Base-by-base conservation (phyloP, 2,797 vertebrate genomes). In the Sebastes goodei region DNA sequence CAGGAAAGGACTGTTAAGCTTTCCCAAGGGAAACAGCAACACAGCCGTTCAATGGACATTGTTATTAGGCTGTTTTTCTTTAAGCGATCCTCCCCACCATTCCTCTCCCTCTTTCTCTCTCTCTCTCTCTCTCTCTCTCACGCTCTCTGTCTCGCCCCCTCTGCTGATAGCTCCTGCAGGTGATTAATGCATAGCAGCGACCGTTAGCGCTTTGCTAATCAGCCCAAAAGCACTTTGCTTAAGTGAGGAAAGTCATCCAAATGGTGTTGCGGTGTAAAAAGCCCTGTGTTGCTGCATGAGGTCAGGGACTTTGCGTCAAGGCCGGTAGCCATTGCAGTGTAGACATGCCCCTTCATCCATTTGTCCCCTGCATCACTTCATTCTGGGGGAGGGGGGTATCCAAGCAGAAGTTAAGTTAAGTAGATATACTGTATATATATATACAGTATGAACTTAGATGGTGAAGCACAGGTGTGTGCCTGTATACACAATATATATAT, bases 21-120 rank as follows among this genome's bases (percentile, higher is more conserved):
- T 94, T 92, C 90, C 92, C 90, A 87, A 57, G 90, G 85, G 91
- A 92, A 91, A 76, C 76, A 30, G 80, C 70, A 71, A 33, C 80
- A 76, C 80, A 77, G 81, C 35, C 81, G 10, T 74, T 93, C 84
- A 93, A 88, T 91, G 74, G 72, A 75, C 88, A 94, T 93, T 94
- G 93, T 93, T 92, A 91, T 90, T 76, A 85, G 77, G 49, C 57
- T 85, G 73, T 90, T 91, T 88, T 81, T 78, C 81, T 92, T 90
- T 23, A 52, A 69, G 65, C 56, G 6, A 71, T 74, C 86, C 80
- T 65, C 35, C 53, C 63, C 60, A 20, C 80, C 25, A 1, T 14
- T 29, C 66, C 61, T 38, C 53, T 60, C 70, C 63, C 46, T 25
- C 23, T 15, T 8, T 29, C 60, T 9, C 56, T 60, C n/a, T 33